A percentile compares a stretch with the other conserved stretches of the same genome.
These are phyloP conservation scores for Aplocera efformata DNA, from an alignment of 2,888 invertebrate genomes.

Conservation along the genomic window DNA sequence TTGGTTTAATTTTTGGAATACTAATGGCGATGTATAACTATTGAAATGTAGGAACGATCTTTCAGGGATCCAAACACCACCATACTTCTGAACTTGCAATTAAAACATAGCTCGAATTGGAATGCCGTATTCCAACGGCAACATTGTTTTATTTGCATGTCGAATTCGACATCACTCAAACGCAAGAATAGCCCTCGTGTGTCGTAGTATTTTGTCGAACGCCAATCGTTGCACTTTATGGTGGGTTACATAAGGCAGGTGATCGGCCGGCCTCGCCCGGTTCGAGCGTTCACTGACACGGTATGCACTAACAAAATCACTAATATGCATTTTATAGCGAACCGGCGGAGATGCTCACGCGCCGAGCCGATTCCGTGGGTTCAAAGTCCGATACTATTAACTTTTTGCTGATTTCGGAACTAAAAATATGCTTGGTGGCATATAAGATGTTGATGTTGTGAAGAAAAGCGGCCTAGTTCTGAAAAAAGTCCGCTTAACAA, in stretches of 20 bases:
- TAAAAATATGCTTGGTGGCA: not conserved
- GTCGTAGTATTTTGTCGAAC: constrained; percentile 48
- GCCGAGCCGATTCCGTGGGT: constrained; percentile 7
- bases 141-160: no score
- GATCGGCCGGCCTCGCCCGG: constrained; percentile 70
- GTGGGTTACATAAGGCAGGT: constrained; percentile 67
- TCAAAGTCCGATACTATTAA: constrained; percentile 18
- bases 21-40: no score
- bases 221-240: constrained; percentile 43
- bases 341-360: constrained; percentile 11
- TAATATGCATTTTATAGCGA: constrained; percentile 30
- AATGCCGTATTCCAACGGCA: no score
- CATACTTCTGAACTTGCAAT: no score
- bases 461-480: no score
- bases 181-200: not conserved
- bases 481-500: no score
- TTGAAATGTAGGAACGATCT: no score
- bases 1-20: no score
- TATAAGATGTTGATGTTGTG: not conserved
- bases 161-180: no score
- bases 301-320: constrained; percentile 53
- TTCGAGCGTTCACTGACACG: constrained; percentile 56
- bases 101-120: no score
- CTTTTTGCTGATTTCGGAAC: constrained; percentile 9
- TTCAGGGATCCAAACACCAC: no score